Evolutionary conservation across 2,797 vertebrate species (phyloP).

Genomic region (Chelidonichthys spinosus): DNA sequence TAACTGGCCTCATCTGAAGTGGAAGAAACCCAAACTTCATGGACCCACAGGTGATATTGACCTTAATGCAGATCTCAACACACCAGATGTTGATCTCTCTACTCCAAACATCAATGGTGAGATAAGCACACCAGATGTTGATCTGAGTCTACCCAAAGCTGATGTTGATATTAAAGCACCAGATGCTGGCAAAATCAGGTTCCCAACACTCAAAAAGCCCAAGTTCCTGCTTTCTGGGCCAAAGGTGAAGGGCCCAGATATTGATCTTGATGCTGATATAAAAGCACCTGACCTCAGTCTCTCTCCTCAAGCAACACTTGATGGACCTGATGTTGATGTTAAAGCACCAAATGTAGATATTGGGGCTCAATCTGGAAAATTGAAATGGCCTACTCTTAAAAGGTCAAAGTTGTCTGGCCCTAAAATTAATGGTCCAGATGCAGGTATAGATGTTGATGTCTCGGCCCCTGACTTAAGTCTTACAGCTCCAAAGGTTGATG

Average conservation of each 20-base stretch:
- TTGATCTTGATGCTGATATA: slow-evolving; percentile 61
- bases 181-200: slow-evolving; percentile 59
- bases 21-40: slow-evolving; percentile 68
- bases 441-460: slow-evolving; percentile 36
- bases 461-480: slow-evolving; percentile 53
- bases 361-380: slow-evolving; percentile 51
- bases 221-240: slow-evolving; percentile 47
- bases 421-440: slow-evolving; percentile 59
- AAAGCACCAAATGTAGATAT: slow-evolving; percentile 56
- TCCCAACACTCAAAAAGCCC: slow-evolving; percentile 66
- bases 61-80: slow-evolving; percentile 55
- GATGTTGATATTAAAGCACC: slow-evolving; percentile 42
- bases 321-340: slow-evolving; percentile 53
- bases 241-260: slow-evolving; percentile 65
- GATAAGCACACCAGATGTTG: slow-evolving; percentile 48
- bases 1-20: slow-evolving; percentile 76
- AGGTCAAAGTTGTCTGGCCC: slow-evolving; percentile 52
- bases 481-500: slow-evolving; percentile 60
- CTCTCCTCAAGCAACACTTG: slow-evolving; percentile 37
- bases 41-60: slow-evolving; percentile 64
- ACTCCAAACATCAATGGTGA: slow-evolving; percentile 53
- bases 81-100: slow-evolving; percentile 61
- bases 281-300: slow-evolving; percentile 58
- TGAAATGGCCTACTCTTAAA: slow-evolving; percentile 70
- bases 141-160: slow-evolving; percentile 54